Base-by-base conservation (phyloP, 2,888 invertebrate species). In the Steinernema hermaphroditum region DNA sequence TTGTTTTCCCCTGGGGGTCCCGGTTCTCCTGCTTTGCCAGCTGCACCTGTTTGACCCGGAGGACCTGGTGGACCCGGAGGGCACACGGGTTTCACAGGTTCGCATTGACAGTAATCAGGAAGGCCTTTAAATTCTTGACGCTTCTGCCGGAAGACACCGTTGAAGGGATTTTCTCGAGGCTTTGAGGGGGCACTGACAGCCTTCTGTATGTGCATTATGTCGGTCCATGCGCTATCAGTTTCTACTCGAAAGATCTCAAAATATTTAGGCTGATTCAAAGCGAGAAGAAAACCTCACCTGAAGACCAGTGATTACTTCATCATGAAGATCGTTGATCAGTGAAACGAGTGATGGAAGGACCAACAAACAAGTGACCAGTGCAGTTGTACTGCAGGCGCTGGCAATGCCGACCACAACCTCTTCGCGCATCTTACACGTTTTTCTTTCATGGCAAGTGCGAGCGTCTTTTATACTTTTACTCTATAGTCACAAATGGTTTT, bases 1-100 rank as follows among this genome's bases (percentile, higher is more conserved):
- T 75, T 77, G 72, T 80, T 79, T 74, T 74, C 73, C 74, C 80
- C 44, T 12, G 22, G 12, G 22, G 69, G 44, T 34, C 70, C 70
- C n/a, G 19, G 19, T 8, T 29, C 54, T 27, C 70, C 70, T 24
- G 44, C 68, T 24, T 14, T 41, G 14, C 70, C 70, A 62, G 19
- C 70, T 27, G 19, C 27, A 0, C 70, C 70, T 6, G 70, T 27
- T 24, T 41, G n/a, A 22, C 70, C 69, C 70, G 78, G 73, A 12
- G 54, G 73, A 24, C 70, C 54, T 27, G 50, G 29, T 6, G 57
- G 57, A 8, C 57, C 57, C 2, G 69, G 43, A 16, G 69, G 37
- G 8, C 69, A 69, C 16, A 14, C 16, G 34, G 37, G 34, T 14
- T 41, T 41, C 6, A 37, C n/a, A 4, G 34, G 41, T n/a, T 69